Conservation (phyloP, 92 coral and sea anemone genomes). For the Virgularia gustaviana region DNA sequence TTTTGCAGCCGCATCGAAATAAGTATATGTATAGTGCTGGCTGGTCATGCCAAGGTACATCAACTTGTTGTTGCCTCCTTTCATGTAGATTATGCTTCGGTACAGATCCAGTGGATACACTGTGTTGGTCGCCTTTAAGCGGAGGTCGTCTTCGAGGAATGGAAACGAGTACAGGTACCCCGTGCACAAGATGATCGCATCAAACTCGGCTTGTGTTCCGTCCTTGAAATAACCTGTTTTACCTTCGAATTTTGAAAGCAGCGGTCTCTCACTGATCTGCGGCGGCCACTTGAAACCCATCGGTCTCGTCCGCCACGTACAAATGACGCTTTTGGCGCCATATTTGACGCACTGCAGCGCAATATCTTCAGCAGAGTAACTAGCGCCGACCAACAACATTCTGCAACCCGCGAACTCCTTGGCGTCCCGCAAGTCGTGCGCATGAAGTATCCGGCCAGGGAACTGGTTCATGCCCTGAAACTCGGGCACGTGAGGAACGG, state of each 20-base stretch:
- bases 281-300: slow-evolving; percentile 68
- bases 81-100: slow-evolving; percentile 40
- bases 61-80: slow-evolving; percentile 52
- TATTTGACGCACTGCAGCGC: slow-evolving; percentile 52
- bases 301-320: slow-evolving; percentile 48
- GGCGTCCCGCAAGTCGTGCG: slow-evolving; percentile 56
- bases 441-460: slow-evolving; percentile 52
- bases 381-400: slow-evolving; percentile 50
- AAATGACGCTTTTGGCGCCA: slow-evolving; percentile 46
- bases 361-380: slow-evolving; percentile 59
- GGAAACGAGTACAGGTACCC: slow-evolving; percentile 52
- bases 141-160: slow-evolving; percentile 47
- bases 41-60: slow-evolving; percentile 38
- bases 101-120: slow-evolving; percentile 48
- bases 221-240: slow-evolving; percentile 53
- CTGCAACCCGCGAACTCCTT: slow-evolving; percentile 36
- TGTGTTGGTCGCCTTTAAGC: slow-evolving; percentile 37
- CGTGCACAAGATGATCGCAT: slow-evolving; percentile 63
- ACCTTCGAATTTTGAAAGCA: slow-evolving; percentile 55
- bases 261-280: slow-evolving; percentile 45
- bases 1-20: slow-evolving; percentile 56
- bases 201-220: slow-evolving; percentile 54
- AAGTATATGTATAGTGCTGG: slow-evolving; percentile 52
- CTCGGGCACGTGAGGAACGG: slow-evolving; percentile 47
- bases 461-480: slow-evolving; percentile 51